A percentile compares a stretch with the other conserved stretches of the same genome.
Evolutionary conservation across 2,113 vertebrate species (phyloP).

Genomic region (Anhinga anhinga): DNA sequence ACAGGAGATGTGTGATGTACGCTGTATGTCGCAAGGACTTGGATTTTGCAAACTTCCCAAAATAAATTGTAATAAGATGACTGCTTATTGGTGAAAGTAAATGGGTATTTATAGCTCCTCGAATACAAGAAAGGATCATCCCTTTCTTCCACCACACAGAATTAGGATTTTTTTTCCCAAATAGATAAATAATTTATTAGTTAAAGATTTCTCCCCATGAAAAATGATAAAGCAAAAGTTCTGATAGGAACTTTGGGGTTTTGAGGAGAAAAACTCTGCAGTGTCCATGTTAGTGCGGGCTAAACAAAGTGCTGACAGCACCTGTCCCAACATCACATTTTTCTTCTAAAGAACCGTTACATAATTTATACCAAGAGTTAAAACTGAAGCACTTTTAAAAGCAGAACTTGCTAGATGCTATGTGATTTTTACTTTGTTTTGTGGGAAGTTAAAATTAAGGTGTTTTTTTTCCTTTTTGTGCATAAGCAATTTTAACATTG

Average conservation of each 20-base stretch:
- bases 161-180: background rate
- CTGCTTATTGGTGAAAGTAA: background rate
- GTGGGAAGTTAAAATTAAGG: background rate
- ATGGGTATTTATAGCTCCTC: background rate
- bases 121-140: background rate
- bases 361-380: background rate
- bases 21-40: background rate
- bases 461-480: background rate
- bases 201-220: background rate
- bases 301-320: background rate
- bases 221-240: background rate
- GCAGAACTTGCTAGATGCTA: background rate
- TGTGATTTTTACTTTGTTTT: background rate
- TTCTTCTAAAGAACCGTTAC: background rate
- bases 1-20: background rate
- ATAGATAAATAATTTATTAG: background rate
- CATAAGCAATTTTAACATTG: background rate
- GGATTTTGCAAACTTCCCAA: background rate
- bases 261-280: background rate
- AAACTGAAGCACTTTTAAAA: background rate
- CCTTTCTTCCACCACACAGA: background rate
- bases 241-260: background rate
- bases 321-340: background rate
- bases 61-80: background rate
- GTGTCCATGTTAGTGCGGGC: background rate